Evolutionary conservation across 2,888 invertebrate genomes (phyloP).

Genomic region (Phytoseiulus persimilis): DNA sequence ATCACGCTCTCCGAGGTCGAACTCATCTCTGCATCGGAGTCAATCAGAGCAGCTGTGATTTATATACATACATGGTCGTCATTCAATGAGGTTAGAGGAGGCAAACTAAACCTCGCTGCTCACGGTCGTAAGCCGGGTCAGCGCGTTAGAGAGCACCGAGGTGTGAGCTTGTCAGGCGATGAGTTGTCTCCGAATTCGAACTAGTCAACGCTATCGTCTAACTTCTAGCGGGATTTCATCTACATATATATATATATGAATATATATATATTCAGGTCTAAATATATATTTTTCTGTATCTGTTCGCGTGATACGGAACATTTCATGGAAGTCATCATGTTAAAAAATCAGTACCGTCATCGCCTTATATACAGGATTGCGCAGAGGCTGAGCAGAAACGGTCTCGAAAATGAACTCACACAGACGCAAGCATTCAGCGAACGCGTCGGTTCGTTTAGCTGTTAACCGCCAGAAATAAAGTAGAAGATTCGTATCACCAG

Average conservation of each 20-base stretch:
- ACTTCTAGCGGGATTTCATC: not conserved
- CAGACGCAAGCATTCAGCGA: not conserved
- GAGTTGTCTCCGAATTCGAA: not conserved
- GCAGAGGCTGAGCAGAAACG: not conserved
- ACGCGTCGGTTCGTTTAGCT: not conserved
- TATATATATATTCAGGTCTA: not conserved
- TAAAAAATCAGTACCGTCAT: not conserved
- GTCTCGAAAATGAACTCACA: not conserved
- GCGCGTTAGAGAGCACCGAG: not conserved
- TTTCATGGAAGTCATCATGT: not conserved
- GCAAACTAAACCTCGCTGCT: not conserved
- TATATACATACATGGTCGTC: not conserved
- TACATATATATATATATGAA: not conserved
- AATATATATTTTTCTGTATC: not conserved
- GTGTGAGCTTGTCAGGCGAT: not conserved
- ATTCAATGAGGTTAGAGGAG: not conserved
- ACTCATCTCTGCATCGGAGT: not conserved
- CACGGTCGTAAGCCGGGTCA: not conserved
- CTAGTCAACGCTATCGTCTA: not conserved
- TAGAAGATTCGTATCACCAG: not conserved
- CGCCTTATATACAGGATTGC: not conserved
- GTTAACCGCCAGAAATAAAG: not conserved
- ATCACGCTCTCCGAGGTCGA: not conserved
- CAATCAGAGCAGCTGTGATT: no score
- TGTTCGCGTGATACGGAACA: not conserved